phyloP scores from a whole-genome alignment of 2,113 vertebrate genomes.

The Erinaceus europaeus region DNA sequence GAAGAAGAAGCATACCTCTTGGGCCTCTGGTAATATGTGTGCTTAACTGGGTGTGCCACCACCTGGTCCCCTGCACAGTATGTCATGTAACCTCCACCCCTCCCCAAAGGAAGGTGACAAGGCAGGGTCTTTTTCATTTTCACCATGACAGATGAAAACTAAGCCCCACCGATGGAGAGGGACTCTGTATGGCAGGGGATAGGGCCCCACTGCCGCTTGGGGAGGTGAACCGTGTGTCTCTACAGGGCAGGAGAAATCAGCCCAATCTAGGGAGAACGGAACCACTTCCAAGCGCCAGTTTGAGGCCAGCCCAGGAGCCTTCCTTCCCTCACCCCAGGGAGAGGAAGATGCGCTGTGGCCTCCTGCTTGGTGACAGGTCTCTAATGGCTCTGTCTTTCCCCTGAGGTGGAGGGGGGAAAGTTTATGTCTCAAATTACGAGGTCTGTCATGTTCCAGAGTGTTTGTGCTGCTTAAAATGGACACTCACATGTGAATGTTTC shows the following conservation, averaged over 20 bases:
- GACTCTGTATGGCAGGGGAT: too few relatives aligned
- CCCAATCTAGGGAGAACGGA: background rate
- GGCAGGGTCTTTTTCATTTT: background rate
- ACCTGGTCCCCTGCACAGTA: too few relatives aligned
- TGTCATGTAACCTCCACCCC: background rate
- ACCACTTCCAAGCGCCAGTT: background rate
- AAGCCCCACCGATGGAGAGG: background rate
- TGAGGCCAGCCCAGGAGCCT: too few relatives aligned
- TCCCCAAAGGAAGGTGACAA: background rate
- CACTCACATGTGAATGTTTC: constrained; percentile 53
- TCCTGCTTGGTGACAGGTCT: background rate
- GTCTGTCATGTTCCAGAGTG: constrained; percentile 45
- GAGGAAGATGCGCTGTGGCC: background rate
- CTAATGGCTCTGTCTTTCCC: constrained; percentile 62
- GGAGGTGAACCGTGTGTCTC: too few relatives aligned
- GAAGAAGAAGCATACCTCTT: too few relatives aligned
- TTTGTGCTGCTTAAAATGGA: constrained; percentile 61
- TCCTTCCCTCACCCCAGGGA: too few relatives aligned
- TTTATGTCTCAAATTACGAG: constrained; percentile 65
- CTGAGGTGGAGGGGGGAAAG: background rate
- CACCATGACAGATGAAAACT: background rate
- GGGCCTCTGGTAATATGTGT: too few relatives aligned
- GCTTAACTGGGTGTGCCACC: too few relatives aligned
- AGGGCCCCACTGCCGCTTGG: too few relatives aligned
- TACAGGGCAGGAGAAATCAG: background rate